Conservation (phyloP, 2,113 vertebrate species). For the Lampris megalopsis region DNA sequence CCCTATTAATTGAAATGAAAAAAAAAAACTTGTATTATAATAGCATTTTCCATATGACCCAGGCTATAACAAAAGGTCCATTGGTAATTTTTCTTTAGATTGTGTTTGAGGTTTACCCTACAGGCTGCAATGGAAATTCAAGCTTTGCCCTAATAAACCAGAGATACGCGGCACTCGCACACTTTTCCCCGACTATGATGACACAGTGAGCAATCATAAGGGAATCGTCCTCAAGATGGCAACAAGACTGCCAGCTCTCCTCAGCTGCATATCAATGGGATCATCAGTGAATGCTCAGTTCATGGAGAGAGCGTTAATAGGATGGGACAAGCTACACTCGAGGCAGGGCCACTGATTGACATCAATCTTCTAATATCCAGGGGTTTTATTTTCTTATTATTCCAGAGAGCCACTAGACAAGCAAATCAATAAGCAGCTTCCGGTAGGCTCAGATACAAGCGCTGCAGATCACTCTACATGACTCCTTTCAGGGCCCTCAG, state of each 20-base stretch:
- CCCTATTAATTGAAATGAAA: too few relatives aligned
- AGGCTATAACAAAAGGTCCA: slow-evolving; percentile 18
- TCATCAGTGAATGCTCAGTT: slow-evolving; percentile 76
- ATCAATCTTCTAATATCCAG: slow-evolving; percentile 78
- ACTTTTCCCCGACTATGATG: slow-evolving; percentile 25
- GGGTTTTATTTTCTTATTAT: slow-evolving; percentile 80
- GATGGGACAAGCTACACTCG: slow-evolving; percentile 72
- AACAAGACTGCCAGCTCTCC: slow-evolving; percentile 61
- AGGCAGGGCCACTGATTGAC: slow-evolving; percentile 74
- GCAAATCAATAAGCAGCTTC: slow-evolving; percentile 77
- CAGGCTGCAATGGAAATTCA: slow-evolving; percentile 5
- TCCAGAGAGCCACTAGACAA: slow-evolving; percentile 71
- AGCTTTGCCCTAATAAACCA: slow-evolving; percentile 36
- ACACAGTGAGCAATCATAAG: slow-evolving; percentile 69
- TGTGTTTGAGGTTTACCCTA: slow-evolving; percentile 27
- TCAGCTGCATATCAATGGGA: slow-evolving; percentile 77
- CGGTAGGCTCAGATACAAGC: slow-evolving; percentile 51
- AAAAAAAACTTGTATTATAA: not conserved
- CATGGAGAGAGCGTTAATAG: slow-evolving; percentile 74
- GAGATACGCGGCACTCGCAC: slow-evolving; percentile 46
- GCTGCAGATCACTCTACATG: slow-evolving; percentile 44
- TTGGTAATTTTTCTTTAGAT: not conserved
- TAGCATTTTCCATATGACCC: slow-evolving; percentile 6
- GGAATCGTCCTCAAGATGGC: slow-evolving; percentile 71
- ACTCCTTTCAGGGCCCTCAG: slow-evolving; percentile 40